Conservation (phyloP, 1,140 invertebrate genomes). For the Scaptomyza montana region DNA sequence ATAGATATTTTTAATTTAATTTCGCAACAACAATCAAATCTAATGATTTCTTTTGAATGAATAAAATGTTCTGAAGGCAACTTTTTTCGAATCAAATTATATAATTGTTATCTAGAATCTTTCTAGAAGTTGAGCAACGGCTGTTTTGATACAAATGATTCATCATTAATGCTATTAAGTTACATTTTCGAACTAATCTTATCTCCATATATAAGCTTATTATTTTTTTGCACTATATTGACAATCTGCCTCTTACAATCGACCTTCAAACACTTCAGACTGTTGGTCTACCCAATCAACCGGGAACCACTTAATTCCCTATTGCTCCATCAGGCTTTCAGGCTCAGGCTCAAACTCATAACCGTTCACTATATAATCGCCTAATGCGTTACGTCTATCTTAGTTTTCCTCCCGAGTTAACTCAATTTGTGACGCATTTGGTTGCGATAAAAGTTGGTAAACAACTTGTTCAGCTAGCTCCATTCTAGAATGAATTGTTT, state of each 20-base stretch:
- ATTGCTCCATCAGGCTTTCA: neutral
- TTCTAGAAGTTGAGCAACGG: neutral
- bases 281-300: constrained; percentile 2
- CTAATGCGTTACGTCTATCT: neutral
- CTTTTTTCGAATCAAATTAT: neutral
- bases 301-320: constrained; percentile 9
- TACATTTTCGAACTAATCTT: neutral
- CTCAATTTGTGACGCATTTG: constrained; percentile 43
- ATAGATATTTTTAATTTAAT: constrained; percentile 22
- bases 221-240: neutral
- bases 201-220: neutral
- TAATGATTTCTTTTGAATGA: constrained; percentile 10
- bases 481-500: constrained; percentile 38
- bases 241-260: constrained; percentile 3
- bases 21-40: constrained; percentile 12
- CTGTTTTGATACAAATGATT: too few species aligned
- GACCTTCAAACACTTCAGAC: constrained; percentile 43
- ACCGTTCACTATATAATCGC: neutral
- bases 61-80: neutral
- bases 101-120: constrained; percentile 4
- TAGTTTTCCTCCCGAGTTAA: neutral
- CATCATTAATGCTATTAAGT: neutral
- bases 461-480: constrained; percentile 34
- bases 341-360: neutral
- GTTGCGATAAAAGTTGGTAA: constrained; percentile 41